Base-by-base conservation (phyloP, 2,113 vertebrate species). In the Amia ocellicauda region DNA sequence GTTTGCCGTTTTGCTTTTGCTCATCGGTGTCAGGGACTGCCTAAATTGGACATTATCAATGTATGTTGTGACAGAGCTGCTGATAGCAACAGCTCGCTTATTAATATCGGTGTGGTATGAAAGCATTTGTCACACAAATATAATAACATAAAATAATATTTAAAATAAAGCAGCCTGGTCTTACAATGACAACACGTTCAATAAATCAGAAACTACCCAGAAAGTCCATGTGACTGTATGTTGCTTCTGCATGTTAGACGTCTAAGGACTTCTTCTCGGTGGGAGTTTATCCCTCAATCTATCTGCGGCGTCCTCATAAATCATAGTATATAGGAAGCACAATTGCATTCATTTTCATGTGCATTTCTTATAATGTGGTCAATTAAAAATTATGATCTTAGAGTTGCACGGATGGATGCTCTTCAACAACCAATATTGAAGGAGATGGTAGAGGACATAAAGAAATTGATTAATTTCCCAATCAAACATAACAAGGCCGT, bases 301-400 rank as follows among this genome's bases (percentile, higher is more conserved):
- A 24, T 60, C 64, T 53, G 16, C 20, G 52, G 43, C 43, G 49
- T 43, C 47, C 64, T 60, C 36, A 41, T 60, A 59, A 60, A 58
- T 4, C 43, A 40, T 52, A 11, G 47, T 61, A 52, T 56, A 56
- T 59, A 64, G 68, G 66, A 61, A 64, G 68, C 68, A 58, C 53
- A 61, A 69, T 69, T 60, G 76, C 67, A 79, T 73, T 42, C 69
- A 73, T 70, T 56, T 58, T 74, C 62, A 74, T 77, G 67, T 68
- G 75, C 26, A 49, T 74, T 82, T 83, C 5, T 17, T 73, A 80
- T 73, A 56, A 78, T 72, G 63, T 63, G 67, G 66, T 78, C 80
- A 81, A 83, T 88, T 80, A 81, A 86, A 85, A 78, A 78, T 84
- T 79, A 83, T 75, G 77, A 78, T 76, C 58, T 64, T 70, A 64